Percentiles rank a stretch among this genome's conserved stretches.
phyloP scores from a whole-genome alignment of 2,797 vertebrate species.

The Takifugu ocellatus region DNA sequence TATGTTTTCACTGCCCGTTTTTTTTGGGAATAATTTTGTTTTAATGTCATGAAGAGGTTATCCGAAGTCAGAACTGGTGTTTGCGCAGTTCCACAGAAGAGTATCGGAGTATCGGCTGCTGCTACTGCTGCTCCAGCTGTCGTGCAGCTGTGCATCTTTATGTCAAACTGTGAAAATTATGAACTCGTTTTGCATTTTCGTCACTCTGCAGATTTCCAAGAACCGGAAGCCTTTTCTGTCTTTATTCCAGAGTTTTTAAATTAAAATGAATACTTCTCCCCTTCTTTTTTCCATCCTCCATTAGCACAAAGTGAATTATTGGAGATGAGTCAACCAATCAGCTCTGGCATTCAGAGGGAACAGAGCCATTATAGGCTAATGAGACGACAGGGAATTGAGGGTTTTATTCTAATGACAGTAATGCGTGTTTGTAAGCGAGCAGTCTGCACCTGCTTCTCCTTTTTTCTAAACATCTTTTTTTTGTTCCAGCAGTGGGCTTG shows the following conservation, averaged over 20 bases:
- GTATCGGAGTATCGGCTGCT: no score
- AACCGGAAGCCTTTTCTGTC: slow-evolving; percentile 28
- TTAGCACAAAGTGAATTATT: slow-evolving; percentile 62
- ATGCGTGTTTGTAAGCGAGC: slow-evolving; percentile 52
- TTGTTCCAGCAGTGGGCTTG: slow-evolving; percentile 3
- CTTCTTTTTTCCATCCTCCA: slow-evolving; percentile 31
- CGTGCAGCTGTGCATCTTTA: neutral
- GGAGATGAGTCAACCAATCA: slow-evolving; percentile 62
- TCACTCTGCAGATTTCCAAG: slow-evolving; percentile 12
- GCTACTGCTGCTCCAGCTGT: no score
- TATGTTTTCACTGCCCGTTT: no score
- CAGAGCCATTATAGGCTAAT: slow-evolving; percentile 61
- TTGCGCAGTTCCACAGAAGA: no score
- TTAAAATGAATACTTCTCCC: slow-evolving; percentile 23
- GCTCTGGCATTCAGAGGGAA: slow-evolving; percentile 51
- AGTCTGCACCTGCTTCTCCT: slow-evolving; percentile 58
- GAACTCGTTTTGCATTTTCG: neutral
- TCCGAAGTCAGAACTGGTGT: no score
- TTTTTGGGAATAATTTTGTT: no score
- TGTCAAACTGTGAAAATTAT: slow-evolving; percentile 3
- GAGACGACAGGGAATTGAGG: slow-evolving; percentile 57
- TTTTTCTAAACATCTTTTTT: slow-evolving; percentile 25
- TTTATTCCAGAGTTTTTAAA: neutral
- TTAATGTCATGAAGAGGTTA: no score
- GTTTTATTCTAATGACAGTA: slow-evolving; percentile 60